Base-by-base conservation (phyloP, 2,797 vertebrate species). In the Lindbergichthys nudifrons region DNA sequence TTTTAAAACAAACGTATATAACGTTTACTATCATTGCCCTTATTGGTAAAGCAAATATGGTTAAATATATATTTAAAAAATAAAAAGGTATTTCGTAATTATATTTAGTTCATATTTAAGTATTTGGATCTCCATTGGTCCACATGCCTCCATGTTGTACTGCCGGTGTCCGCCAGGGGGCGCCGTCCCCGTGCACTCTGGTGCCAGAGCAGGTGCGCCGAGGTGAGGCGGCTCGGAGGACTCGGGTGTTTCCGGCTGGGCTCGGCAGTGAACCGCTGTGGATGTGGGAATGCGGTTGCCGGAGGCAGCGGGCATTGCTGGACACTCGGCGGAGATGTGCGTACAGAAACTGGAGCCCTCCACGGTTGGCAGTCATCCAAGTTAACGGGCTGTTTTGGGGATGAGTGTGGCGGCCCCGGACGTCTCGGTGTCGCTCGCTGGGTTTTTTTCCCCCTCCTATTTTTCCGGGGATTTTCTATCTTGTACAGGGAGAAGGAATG, bases 251-350 rank as follows among this genome's bases (percentile, higher is more conserved):
- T 92, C 88, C 92, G 92, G 72, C 67, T 7, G 5, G 15, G 23
- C 70, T 93, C 92, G 91, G 80, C 75, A 32, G 15, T 11, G 79
- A 82, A 65, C 74, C 70, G 73, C 81, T 69, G 85, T 86, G 84
- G 82, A 84, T 82, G 88, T 81, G 83, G 90, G 92, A 93, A 93
- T 94, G 93, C 93, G 89, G 93, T 70, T 87, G 83, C 89, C 78
- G 76, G 88, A 85, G 88, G 81, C 87, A 75, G 79, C 65, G 75
- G 86, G 85, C 81, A 89, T 84, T 85, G 83, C 87, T 81, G 84
- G 88, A 83, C 87, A 76, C 77, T 84, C 90, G 62, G 87, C 69
- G 67, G 87, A 75, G 89, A 91, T 91, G 90, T 78, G 79, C 80
- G 68, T 32, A 84, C 77, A 21, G 77, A 41, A 48, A 16, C 71